These are phyloP conservation scores for Lates japonicus DNA, from an alignment of 2,797 vertebrate genomes.

Conservation along the genomic window DNA sequence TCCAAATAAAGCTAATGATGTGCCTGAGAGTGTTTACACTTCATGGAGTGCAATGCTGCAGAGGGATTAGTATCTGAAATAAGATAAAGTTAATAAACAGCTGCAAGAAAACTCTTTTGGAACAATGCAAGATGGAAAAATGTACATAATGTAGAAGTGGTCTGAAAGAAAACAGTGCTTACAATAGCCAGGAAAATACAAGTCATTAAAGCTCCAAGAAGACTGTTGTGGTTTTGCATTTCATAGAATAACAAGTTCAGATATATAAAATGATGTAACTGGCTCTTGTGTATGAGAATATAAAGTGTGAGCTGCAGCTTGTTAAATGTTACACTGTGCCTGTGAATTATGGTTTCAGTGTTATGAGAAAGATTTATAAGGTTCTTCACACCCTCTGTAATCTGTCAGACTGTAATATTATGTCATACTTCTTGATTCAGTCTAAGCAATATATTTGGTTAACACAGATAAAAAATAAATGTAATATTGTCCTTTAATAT, in stretches of 20 bases:
- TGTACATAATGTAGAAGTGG: background rate
- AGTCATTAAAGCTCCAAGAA: background rate
- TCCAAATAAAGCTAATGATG: conserved; percentile 55
- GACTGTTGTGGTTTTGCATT: conserved; percentile 24
- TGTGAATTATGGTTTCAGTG: conserved; percentile 12
- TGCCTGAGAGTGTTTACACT: conserved; percentile 35
- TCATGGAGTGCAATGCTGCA: conserved; percentile 17
- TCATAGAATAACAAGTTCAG: conserved; percentile 4
- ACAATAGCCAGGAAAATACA: background rate
- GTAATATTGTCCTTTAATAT: background rate
- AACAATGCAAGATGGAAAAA: conserved; percentile 5
- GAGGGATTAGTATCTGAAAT: conserved; percentile 37
- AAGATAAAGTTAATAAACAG: background rate
- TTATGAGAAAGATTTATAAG: conserved; percentile 2
- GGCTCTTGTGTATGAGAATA: background rate
- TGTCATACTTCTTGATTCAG: background rate
- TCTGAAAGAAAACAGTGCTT: conserved; percentile 20
- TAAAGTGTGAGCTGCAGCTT: conserved; percentile 9
- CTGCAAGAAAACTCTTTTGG: conserved; percentile 6
- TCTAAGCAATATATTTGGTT: background rate
- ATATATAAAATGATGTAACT: background rate
- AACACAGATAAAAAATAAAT: conserved; percentile 6
- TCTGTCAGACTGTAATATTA: background rate
- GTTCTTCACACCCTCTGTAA: conserved; percentile 5
- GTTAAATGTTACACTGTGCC: conserved; percentile 8